Percentiles rank a stretch among this genome's conserved stretches.
Conservation (phyloP, 2,888 invertebrate genomes). For the Hipparchia semele region DNA sequence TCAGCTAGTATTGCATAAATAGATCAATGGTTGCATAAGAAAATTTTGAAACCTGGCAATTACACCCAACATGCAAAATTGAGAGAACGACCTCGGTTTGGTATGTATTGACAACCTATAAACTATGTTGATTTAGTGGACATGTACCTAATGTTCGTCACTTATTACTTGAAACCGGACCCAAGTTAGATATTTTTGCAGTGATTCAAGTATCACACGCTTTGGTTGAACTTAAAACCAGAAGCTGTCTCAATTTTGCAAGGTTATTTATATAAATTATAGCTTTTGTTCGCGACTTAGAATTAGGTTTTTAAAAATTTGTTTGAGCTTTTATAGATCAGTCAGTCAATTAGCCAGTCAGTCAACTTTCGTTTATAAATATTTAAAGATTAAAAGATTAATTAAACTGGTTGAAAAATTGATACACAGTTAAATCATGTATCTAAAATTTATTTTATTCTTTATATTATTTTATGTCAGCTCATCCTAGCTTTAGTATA, state of each 20-base stretch:
- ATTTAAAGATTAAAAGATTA: no score
- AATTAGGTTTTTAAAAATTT: no score
- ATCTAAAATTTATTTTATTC: no score
- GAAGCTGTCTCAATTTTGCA: neutral
- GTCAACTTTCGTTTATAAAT: no score
- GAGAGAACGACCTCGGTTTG: neutral
- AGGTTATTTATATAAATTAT: neutral
- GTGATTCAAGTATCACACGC: neutral
- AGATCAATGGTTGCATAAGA: neutral
- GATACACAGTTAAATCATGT: no score
- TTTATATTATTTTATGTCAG: no score
- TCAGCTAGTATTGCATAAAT: neutral
- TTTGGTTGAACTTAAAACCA: neutral
- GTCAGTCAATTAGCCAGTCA: no score
- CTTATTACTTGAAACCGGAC: slow-evolving; percentile 4
- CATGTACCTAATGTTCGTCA: slow-evolving; percentile 1
- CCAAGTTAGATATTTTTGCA: slow-evolving; percentile 8
- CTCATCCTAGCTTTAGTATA: no score
- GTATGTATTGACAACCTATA: neutral
- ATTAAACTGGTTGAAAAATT: no score
- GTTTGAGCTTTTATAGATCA: no score
- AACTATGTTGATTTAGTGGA: neutral
- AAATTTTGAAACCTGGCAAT: neutral
- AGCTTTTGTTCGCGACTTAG: no score
- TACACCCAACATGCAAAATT: neutral